These are phyloP conservation scores for Dioctria linearis DNA, from an alignment of 2,888 invertebrate genomes.

Conservation along the genomic window DNA sequence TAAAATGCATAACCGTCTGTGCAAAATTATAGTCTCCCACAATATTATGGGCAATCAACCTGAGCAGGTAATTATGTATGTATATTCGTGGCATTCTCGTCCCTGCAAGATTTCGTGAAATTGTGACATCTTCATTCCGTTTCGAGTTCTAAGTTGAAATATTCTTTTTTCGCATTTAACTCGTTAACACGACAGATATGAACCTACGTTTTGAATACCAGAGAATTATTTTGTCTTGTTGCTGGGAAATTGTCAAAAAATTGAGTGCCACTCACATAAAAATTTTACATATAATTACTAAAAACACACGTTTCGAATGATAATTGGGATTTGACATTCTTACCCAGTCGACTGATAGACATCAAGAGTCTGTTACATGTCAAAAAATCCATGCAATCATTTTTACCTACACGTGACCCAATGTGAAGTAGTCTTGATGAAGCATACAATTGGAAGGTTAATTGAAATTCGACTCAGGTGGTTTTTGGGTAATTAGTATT, in stretches of 20 bases:
- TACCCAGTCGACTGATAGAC: not conserved
- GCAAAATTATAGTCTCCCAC: constrained; percentile 27
- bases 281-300: constrained; percentile 58
- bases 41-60: not conserved
- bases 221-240: not conserved
- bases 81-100: constrained; percentile 15
- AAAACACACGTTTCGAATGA: constrained; percentile 51
- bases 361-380: constrained; percentile 39
- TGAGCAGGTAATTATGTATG: constrained; percentile 18
- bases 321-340: not conserved
- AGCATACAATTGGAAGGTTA: constrained; percentile 30
- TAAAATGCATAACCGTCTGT: constrained; percentile 16
- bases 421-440: not conserved
- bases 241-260: constrained; percentile 46
- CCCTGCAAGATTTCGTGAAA: not conserved
- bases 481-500: constrained; percentile 55
- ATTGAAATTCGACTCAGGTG: constrained; percentile 46
- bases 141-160: constrained; percentile 4
- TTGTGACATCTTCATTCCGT: constrained; percentile 41
- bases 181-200: constrained; percentile 42
- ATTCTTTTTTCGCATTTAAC: constrained; percentile 8
- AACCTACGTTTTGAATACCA: constrained; percentile 12
- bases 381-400: constrained; percentile 39
- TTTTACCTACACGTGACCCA: constrained; percentile 18
- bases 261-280: constrained; percentile 57